A percentile compares a stretch with the other conserved stretches of the same genome.
Conservation (phyloP, 1,140 invertebrate species). For the Drosophila sechellia region DNA sequence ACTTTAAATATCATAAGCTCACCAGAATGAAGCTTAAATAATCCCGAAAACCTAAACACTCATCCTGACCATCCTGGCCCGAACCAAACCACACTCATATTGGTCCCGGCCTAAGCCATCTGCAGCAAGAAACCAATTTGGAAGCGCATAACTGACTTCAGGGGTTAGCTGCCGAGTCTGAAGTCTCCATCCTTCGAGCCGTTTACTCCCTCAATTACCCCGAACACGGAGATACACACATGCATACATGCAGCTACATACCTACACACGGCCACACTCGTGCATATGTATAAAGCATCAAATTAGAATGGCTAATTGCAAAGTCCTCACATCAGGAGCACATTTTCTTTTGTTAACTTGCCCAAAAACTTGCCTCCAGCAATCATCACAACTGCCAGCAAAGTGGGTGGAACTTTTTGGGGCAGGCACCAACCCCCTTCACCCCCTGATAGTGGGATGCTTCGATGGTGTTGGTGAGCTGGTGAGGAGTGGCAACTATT, state of each 20-base stretch:
- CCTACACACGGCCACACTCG: slow-evolving; percentile 6
- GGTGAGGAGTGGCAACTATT: slow-evolving; percentile 42
- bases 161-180: slow-evolving; percentile 18
- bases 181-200: slow-evolving; percentile 27
- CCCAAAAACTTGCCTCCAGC: slow-evolving; percentile 53
- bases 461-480: neutral
- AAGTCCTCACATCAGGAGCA: slow-evolving; percentile 59
- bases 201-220: slow-evolving; percentile 50
- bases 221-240: slow-evolving; percentile 14
- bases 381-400: slow-evolving; percentile 35
- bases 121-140: slow-evolving; percentile 43
- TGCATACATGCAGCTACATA: neutral
- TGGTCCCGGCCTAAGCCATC: slow-evolving; percentile 9
- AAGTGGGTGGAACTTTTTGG: neutral
- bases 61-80: neutral
- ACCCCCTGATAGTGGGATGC: neutral
- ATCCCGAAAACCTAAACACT: slow-evolving; percentile 22
- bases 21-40: slow-evolving; percentile 15
- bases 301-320: slow-evolving; percentile 72
- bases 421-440: too few species aligned
- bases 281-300: slow-evolving; percentile 51
- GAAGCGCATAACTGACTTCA: slow-evolving; percentile 46
- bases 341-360: slow-evolving; percentile 62
- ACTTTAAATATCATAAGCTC: slow-evolving; percentile 25
- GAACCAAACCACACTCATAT: slow-evolving; percentile 14